Conservation (phyloP, 2,888 invertebrate species). For the Ormyrus labotus region DNA sequence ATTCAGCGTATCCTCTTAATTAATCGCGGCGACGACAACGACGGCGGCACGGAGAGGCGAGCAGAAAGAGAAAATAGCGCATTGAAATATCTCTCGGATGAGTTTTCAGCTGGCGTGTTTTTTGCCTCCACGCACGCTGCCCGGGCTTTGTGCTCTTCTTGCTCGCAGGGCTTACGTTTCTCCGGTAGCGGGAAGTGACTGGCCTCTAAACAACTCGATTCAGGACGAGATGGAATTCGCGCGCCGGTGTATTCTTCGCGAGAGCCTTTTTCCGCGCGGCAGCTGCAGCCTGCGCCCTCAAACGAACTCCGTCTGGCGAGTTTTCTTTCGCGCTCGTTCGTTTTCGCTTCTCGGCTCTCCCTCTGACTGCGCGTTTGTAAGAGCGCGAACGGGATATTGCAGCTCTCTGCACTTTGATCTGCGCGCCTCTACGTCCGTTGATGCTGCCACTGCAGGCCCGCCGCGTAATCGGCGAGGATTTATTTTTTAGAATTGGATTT, state of each 20-base stretch:
- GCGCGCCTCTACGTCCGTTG: too few relatives aligned
- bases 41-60: background rate
- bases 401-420: too few relatives aligned
- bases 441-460: too few relatives aligned
- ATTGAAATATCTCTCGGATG: constrained; percentile 23
- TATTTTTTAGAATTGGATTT: too few relatives aligned
- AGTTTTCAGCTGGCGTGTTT: background rate
- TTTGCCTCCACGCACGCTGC: background rate
- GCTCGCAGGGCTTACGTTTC: background rate
- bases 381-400: too few relatives aligned
- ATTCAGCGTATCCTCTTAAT: constrained; percentile 1
- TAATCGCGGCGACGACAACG: background rate
- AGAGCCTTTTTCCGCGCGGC: constrained; percentile 13
- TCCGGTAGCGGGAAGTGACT: constrained; percentile 52
- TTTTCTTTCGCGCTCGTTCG: constrained; percentile 17
- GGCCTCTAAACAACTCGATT: constrained; percentile 65
- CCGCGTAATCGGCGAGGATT: too few relatives aligned
- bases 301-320: constrained; percentile 9
- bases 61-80: background rate
- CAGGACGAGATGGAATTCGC: constrained; percentile 66
- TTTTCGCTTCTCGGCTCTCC: background rate
- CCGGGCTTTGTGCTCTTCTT: constrained; percentile 10
- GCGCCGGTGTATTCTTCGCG: constrained; percentile 7
- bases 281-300: background rate
- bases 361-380: background rate